Evolutionary conservation across 2,113 vertebrate species (phyloP).

Genomic region (Coracopsis vasa): DNA sequence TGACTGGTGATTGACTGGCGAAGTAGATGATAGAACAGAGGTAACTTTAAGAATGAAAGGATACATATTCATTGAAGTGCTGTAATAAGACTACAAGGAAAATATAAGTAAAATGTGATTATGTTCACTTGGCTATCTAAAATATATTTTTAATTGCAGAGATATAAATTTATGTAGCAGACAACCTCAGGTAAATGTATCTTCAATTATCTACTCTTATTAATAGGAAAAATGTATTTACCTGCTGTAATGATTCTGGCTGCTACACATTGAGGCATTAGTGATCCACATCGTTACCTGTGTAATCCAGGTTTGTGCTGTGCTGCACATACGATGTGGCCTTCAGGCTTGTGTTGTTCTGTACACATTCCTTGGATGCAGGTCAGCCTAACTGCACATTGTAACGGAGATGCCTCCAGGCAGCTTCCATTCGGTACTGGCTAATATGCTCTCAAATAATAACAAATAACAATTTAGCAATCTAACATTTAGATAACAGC

Average conservation of each 20-base stretch:
- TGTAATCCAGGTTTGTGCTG: neutral
- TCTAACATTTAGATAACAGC: neutral
- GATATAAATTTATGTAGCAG: neutral
- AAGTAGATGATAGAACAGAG: neutral
- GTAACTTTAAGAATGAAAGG: neutral
- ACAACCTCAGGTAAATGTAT: neutral
- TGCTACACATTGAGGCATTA: neutral
- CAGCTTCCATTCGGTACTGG: neutral
- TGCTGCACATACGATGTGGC: neutral
- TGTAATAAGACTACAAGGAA: neutral
- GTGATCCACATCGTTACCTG: neutral
- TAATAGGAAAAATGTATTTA: neutral
- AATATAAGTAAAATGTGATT: neutral
- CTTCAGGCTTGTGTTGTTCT: neutral
- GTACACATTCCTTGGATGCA: neutral
- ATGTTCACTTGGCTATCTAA: neutral
- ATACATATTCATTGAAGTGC: neutral
- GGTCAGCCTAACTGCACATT: neutral
- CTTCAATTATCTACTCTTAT: neutral
- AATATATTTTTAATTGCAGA: neutral
- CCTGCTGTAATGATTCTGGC: neutral
- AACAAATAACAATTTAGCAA: neutral
- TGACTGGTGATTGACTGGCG: neutral
- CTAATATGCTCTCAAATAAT: neutral
- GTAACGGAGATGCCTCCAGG: neutral